Evolutionary conservation across 2,113 vertebrate genomes (phyloP).

Genomic region (Cardinalis cardinalis): DNA sequence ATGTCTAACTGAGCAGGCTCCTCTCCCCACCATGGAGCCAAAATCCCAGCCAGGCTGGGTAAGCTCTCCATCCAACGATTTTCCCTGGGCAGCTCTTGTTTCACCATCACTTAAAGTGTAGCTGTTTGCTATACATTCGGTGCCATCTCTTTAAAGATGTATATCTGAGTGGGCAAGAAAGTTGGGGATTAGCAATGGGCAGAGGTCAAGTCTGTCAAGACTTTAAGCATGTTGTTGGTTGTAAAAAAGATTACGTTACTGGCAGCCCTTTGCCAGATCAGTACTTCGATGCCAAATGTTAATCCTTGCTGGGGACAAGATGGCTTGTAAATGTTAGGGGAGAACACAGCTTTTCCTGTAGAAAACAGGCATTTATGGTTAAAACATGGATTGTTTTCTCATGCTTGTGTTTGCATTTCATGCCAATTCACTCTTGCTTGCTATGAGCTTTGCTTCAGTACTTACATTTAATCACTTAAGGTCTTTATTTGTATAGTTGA

Average conservation of each 20-base stretch:
- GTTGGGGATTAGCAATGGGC: constrained; percentile 17
- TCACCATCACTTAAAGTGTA: background rate
- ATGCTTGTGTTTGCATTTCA: constrained; percentile 68
- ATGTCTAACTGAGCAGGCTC: background rate
- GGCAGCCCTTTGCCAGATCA: constrained; percentile 53
- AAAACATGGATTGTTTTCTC: constrained; percentile 60
- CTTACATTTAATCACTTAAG: constrained; percentile 7
- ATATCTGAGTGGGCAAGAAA: constrained; percentile 60
- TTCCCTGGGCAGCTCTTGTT: background rate
- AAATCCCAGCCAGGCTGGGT: background rate
- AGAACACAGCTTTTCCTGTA: constrained; percentile 63
- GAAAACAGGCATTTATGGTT: constrained; percentile 64
- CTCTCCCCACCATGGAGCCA: background rate
- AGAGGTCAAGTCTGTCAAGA: constrained; percentile 47
- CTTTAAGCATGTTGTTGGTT: constrained; percentile 41
- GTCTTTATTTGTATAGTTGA: constrained; percentile 28
- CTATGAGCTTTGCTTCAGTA: background rate
- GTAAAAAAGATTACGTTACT: constrained; percentile 65
- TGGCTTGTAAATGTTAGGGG: constrained; percentile 73
- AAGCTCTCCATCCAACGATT: background rate
- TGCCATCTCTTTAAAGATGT: constrained; percentile 35
- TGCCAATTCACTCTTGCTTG: constrained; percentile 29
- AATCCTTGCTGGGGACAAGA: constrained; percentile 69
- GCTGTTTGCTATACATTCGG: background rate
- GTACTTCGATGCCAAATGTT: constrained; percentile 69